Conservation (phyloP, 2,888 invertebrate species). For the Mamestra brassicae region DNA sequence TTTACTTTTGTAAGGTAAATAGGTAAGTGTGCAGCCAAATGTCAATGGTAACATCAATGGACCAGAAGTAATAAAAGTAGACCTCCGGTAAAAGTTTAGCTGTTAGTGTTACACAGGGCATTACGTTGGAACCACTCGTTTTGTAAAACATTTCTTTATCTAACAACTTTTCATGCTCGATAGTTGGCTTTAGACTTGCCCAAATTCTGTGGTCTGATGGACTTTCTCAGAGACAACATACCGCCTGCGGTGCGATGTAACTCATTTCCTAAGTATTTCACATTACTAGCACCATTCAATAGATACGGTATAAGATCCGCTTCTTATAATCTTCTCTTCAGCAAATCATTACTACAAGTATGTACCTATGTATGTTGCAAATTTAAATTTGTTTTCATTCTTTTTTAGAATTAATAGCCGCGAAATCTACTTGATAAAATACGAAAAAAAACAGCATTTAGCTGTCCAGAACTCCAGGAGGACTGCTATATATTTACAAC, state of each 20-base stretch:
- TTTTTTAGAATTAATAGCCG: conserved; percentile 14
- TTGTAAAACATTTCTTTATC: neutral
- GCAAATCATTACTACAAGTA: no score
- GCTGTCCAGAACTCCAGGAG: neutral
- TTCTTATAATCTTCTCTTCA: neutral
- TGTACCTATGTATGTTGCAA: neutral
- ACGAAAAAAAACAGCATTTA: neutral
- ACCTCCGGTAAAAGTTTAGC: no score
- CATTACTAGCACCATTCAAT: neutral
- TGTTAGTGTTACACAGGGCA: neutral
- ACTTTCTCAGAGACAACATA: neutral
- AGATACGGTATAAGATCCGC: neutral
- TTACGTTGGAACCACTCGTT: neutral
- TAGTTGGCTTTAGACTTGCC: neutral
- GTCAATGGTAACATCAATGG: no score
- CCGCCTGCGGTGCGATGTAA: neutral
- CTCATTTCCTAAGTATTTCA: neutral
- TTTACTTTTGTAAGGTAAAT: no score
- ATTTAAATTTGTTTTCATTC: neutral
- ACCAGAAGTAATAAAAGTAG: no score
- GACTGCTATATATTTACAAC: neutral
- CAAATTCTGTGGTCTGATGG: neutral
- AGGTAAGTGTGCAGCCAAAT: no score
- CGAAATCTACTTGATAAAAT: conserved; percentile 5
- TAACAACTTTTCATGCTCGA: neutral